Conservation (phyloP, 2,797 vertebrate species). For the Lagodon rhomboides region DNA sequence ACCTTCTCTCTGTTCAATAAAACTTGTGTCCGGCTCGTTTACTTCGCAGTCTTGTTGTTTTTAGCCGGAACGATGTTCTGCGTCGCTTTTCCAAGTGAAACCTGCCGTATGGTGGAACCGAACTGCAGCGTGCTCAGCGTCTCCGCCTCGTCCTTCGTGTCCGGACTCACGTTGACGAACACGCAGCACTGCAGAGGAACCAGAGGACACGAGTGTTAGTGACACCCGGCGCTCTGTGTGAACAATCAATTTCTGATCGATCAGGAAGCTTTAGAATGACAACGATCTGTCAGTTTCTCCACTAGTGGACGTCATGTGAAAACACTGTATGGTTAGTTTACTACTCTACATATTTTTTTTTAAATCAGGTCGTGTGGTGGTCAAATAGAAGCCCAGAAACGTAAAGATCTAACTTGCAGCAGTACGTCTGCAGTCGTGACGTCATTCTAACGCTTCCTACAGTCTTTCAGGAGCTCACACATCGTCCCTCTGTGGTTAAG, state of each 20-base stretch:
- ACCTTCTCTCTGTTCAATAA: background rate
- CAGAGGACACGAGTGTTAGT: background rate
- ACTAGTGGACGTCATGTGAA: too few relatives aligned
- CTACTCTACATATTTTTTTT: too few relatives aligned
- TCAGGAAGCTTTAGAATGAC: too few relatives aligned
- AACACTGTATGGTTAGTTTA: too few relatives aligned
- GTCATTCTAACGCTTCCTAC: background rate
- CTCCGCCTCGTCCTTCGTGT: constrained; percentile 62
- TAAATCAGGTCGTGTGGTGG: too few relatives aligned
- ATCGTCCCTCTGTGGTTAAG: background rate
- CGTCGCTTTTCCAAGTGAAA: constrained; percentile 71
- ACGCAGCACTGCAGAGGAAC: constrained; percentile 74
- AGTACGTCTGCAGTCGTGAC: too few relatives aligned
- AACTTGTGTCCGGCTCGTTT: background rate
- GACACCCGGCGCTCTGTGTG: too few relatives aligned
- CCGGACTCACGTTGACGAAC: constrained; percentile 78
- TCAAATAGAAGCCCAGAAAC: too few relatives aligned
- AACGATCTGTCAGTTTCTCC: too few relatives aligned
- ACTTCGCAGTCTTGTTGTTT: constrained; percentile 34
- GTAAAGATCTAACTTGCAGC: too few relatives aligned
- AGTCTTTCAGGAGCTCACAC: background rate
- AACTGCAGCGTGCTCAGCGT: constrained; percentile 82
- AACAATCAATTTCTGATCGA: too few relatives aligned
- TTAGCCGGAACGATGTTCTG: constrained; percentile 64
- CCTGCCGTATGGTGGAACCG: constrained; percentile 76